phyloP scores from a whole-genome alignment of 2,113 vertebrate species.

The Bothrops jararaca region DNA sequence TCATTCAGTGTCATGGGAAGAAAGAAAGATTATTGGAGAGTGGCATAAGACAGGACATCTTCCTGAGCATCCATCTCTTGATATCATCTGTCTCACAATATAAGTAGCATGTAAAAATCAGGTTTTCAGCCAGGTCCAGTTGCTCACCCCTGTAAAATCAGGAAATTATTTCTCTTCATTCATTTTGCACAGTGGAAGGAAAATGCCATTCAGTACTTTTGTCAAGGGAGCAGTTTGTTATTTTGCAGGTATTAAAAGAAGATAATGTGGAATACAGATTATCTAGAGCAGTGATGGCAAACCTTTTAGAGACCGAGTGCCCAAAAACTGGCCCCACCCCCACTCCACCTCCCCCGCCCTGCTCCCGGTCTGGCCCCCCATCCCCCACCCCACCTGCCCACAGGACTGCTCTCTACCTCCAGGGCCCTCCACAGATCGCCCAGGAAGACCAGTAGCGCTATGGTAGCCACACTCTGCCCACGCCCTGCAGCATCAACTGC shows the following conservation, averaged over 20 bases:
- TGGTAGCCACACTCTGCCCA: too few relatives aligned
- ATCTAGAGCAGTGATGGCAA: background rate
- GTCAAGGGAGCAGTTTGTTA: background rate
- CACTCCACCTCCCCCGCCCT: too few relatives aligned
- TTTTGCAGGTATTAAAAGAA: background rate
- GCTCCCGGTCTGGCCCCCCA: too few relatives aligned
- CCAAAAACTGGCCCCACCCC: too few relatives aligned
- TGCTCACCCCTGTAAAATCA: background rate
- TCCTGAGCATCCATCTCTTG: background rate
- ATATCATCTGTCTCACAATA: background rate
- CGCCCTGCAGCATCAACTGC: too few relatives aligned
- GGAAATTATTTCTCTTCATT: background rate
- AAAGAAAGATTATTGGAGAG: background rate
- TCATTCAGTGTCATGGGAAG: background rate
- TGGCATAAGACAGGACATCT: background rate
- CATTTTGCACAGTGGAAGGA: background rate
- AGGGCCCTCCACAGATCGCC: too few relatives aligned
- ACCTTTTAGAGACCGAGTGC: too few relatives aligned
- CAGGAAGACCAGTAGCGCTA: too few relatives aligned
- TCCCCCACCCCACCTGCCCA: too few relatives aligned
- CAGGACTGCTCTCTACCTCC: too few relatives aligned
- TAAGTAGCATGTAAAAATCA: background rate
- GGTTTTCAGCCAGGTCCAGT: background rate
- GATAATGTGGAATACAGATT: background rate
- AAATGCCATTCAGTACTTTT: background rate